Evolutionary conservation across 2,888 invertebrate genomes (phyloP), one percentile per base, ranked within the genome.

Genomic region (Apodemia duryi): DNA sequence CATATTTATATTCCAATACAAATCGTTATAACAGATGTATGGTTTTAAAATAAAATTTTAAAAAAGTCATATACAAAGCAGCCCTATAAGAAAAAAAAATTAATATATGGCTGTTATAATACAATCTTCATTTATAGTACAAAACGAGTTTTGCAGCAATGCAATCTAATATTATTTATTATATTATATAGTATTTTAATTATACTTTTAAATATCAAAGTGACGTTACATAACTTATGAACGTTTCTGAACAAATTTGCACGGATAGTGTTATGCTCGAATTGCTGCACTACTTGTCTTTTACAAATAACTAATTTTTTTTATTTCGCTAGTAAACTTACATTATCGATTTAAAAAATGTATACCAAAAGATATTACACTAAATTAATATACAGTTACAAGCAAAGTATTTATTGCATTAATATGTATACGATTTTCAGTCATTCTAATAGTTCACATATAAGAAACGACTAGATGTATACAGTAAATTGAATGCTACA

Each of bases 391-490:
- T 46, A 28, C 52, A 52, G 52, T 52, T 52, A 52, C 52, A 52
- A 52, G 52, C 21, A 52, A 28, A 28, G 21, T 51, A 46, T 46
- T 46, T 13, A 46, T 54, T 54, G 52, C 52, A 54, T 54, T 28
- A 54, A 54, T 54, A 54, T 54, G 52, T 54, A 54, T 54, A 54
- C 52, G 3, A 21, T 28, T 52, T 54, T 54, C 52, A 54, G 52
- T 54, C 52, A 29, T 54, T 29, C 52, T 54, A 46, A 46, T 13
- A 13, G 52, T 54, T 54, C 29, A 7, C 52, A 29, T 54, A 9
- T 54, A 54, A 28, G 52, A 54, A 54, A 54, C 29, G 52, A 54
- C 52, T 54, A 54, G 46, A 46, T 46, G 46, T 46, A 46, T 46
- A 46, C 46, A 13, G 13, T 6, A 46, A 46, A 46, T 46, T 46